Evolutionary conservation across 2,888 invertebrate genomes (phyloP).

Genomic region (Coenonympha arcania): DNA sequence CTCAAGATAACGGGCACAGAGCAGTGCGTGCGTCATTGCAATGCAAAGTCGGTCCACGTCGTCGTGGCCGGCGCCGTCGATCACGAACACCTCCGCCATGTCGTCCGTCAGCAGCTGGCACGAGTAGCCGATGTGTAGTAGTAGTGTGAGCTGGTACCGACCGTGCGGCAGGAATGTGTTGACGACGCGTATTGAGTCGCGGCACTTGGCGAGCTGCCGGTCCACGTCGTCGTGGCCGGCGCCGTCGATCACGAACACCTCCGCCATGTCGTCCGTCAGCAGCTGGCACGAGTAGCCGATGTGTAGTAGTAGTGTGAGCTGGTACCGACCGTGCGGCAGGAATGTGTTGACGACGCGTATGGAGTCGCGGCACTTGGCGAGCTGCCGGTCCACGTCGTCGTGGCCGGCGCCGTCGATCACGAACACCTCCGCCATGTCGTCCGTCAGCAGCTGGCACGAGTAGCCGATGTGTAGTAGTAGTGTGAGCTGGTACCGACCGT

Average conservation of each 20-base stretch:
- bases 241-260: conserved; percentile 95
- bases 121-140: no score
- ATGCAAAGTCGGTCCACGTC: no score
- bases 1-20: no score
- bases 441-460: conserved; percentile 95
- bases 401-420: conserved; percentile 89
- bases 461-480: no score
- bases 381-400: conserved; percentile 89
- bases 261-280: conserved; percentile 95
- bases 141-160: no score
- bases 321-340: conserved; percentile 74
- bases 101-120: no score
- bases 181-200: conserved; percentile 81
- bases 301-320: no score
- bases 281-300: conserved; percentile 98
- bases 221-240: conserved; percentile 87
- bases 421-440: conserved; percentile 96
- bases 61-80: no score
- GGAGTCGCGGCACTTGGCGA: conserved; percentile 82
- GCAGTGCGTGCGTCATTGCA: not conserved
- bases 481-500: conserved; percentile 66
- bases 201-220: conserved; percentile 83
- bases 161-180: conserved; percentile 80
- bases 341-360: conserved; percentile 81
- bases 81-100: no score